phyloP scores from a whole-genome alignment of 1,140 invertebrate genomes.

The Popillia japonica region DNA sequence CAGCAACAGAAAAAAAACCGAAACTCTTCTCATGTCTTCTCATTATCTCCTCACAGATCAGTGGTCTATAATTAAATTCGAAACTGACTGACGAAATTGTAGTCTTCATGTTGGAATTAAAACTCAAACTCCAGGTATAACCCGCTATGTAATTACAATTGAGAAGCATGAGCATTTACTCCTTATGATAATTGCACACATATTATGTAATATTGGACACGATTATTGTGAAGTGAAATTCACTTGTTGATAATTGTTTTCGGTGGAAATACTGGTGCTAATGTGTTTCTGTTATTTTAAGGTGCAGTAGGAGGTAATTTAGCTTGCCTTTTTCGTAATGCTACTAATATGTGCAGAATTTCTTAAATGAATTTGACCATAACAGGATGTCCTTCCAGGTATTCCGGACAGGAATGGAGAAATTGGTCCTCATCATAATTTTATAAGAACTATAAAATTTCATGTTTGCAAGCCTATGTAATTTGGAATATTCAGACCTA shows the following conservation, averaged over 20 bases:
- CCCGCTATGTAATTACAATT: not conserved
- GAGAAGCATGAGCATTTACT: not conserved
- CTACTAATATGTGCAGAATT: no score
- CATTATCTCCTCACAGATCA: conserved; percentile 33
- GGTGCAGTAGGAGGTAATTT: not conserved
- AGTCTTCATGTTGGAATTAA: not conserved
- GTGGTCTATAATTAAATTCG: conserved; percentile 29
- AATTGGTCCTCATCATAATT: no score
- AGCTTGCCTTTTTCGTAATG: not conserved
- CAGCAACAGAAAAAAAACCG: not conserved
- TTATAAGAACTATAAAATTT: no score
- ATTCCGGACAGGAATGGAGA: no score
- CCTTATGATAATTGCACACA: not conserved
- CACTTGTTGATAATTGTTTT: not conserved
- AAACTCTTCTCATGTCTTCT: conserved; percentile 12
- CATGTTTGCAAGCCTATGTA: no score
- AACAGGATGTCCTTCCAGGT: no score
- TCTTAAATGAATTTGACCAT: no score
- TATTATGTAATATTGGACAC: not conserved
- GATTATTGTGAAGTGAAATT: not conserved
- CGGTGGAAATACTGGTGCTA: not conserved
- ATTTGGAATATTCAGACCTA: no score
- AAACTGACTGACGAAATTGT: conserved; percentile 27
- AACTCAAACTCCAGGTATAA: not conserved
- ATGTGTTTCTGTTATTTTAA: no score